Conservation (phyloP, 2,797 vertebrate species). For the Podarcis lilfordi region DNA sequence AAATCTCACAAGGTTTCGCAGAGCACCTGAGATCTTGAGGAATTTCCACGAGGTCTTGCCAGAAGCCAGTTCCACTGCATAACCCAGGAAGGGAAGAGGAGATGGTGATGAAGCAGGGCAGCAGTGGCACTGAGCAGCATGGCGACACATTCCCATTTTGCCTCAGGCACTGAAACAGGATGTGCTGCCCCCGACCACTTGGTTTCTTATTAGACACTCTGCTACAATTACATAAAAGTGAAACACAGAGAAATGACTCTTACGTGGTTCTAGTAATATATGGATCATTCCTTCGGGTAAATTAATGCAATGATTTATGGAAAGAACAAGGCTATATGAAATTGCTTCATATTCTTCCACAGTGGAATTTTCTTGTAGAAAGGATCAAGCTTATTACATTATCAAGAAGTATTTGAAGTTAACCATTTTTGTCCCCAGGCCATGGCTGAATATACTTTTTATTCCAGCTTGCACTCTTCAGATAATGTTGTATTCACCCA, state of each 20-base stretch:
- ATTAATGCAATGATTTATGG: not conserved
- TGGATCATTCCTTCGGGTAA: not conserved
- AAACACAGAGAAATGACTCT: not conserved
- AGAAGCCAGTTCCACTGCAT: no score
- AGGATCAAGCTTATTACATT: not conserved
- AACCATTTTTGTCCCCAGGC: not conserved
- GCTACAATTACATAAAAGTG: not conserved
- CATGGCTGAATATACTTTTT: not conserved
- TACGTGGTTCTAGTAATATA: not conserved
- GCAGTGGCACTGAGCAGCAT: no score
- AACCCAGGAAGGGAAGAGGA: no score
- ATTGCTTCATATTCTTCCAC: not conserved
- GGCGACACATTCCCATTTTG: no score
- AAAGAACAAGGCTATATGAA: not conserved
- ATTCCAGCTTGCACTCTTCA: slow-evolving; percentile 24
- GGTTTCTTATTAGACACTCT: not conserved
- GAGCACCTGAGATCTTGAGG: no score
- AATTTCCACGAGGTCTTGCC: no score
- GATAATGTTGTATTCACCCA: slow-evolving; percentile 35
- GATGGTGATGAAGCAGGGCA: no score
- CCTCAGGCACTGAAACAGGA: no score
- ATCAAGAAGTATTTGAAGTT: not conserved
- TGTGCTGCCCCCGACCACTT: no score
- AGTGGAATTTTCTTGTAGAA: not conserved
- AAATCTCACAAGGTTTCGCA: no score